Evolutionary conservation across 2,797 vertebrate genomes (phyloP).

Genomic region (Ctenosaura bakeri): DNA sequence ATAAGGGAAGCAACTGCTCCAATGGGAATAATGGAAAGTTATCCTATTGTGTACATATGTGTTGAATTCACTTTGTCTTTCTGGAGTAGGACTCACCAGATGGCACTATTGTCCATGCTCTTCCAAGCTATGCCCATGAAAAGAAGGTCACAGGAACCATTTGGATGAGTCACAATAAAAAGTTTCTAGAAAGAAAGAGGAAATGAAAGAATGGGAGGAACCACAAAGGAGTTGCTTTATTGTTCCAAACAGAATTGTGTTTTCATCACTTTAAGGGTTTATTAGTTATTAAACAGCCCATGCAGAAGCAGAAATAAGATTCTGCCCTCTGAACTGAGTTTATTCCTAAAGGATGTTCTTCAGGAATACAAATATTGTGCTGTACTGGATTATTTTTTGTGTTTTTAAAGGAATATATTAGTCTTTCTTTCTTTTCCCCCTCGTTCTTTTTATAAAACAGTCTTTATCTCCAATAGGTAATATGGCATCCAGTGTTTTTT

Average conservation of each 20-base stretch:
- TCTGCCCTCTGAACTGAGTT: not conserved
- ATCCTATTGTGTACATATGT: not conserved
- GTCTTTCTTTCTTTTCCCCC: not conserved
- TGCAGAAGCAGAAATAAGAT: not conserved
- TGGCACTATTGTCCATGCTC: not conserved
- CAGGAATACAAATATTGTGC: not conserved
- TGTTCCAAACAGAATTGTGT: not conserved
- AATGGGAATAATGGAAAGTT: not conserved
- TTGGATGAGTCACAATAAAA: not conserved
- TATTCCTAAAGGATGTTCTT: not conserved
- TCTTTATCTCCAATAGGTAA: not conserved
- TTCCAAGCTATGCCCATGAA: conserved; percentile 5
- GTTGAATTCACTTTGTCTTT: not conserved
- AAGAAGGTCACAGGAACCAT: not conserved
- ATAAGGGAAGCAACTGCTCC: conserved; percentile 29
- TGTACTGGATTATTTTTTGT: not conserved
- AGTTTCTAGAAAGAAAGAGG: not conserved
- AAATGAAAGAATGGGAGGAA: not conserved
- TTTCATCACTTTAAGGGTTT: not conserved
- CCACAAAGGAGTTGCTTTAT: not conserved
- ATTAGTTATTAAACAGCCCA: not conserved
- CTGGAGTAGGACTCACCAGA: not conserved
- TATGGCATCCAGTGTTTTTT: no score
- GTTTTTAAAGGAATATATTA: not conserved
- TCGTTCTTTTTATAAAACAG: not conserved